Evolutionary conservation across 2,797 vertebrate genomes (phyloP).

Genomic region (Hydrolagus colliei): DNA sequence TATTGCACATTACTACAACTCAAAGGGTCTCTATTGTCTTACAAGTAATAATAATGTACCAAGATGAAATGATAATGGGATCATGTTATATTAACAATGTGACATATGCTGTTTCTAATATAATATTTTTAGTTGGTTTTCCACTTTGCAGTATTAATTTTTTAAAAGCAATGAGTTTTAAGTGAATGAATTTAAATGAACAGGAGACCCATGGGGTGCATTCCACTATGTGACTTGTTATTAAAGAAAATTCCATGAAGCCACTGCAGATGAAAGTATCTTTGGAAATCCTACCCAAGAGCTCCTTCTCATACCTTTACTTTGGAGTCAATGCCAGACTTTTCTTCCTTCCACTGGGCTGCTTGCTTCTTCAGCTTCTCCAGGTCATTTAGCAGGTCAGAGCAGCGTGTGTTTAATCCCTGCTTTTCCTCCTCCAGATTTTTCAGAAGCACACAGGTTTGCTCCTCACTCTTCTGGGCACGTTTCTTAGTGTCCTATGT

Average conservation of each 20-base stretch:
- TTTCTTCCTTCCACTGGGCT: conserved; percentile 65
- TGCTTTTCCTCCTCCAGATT: conserved; percentile 74
- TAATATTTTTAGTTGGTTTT: conserved; percentile 69
- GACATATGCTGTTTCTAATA: conserved; percentile 26
- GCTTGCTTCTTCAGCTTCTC: conserved; percentile 77
- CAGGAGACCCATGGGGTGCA: conserved; percentile 58
- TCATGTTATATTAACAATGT: conserved; percentile 31
- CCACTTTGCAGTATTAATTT: conserved; percentile 72
- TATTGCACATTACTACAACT: conserved; percentile 9
- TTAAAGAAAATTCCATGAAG: conserved; percentile 60
- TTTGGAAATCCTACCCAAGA: conserved; percentile 34
- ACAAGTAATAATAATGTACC: conserved; percentile 25
- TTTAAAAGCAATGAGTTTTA: conserved; percentile 71
- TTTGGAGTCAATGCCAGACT: conserved; percentile 63
- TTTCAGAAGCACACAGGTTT: conserved; percentile 67
- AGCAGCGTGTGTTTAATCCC: conserved; percentile 69
- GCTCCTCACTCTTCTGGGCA: conserved; percentile 66
- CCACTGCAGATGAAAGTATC: conserved; percentile 47
- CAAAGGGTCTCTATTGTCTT: conserved; percentile 19
- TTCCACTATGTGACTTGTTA: conserved; percentile 67
- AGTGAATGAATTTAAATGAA: conserved; percentile 72
- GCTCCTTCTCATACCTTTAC: conserved; percentile 64
- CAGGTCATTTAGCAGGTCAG: conserved; percentile 79
- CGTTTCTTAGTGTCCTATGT: conserved; percentile 70
- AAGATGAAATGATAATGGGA: conserved; percentile 32